Percentiles rank a stretch among this genome's conserved stretches.
Conservation (phyloP, 2,797 vertebrate genomes). For the Manis pentadactyla region DNA sequence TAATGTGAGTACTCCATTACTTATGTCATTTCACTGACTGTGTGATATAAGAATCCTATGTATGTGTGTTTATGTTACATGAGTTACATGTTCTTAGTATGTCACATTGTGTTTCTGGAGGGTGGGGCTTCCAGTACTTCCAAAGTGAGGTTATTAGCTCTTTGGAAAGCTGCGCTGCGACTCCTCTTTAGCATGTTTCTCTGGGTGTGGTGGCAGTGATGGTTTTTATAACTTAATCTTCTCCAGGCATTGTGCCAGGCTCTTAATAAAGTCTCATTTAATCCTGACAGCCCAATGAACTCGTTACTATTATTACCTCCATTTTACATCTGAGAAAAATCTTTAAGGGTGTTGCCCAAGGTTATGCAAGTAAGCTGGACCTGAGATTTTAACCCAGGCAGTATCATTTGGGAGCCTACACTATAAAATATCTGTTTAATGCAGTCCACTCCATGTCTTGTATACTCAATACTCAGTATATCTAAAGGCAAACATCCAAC, state of each 20-base stretch:
- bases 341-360: not conserved
- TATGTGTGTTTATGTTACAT: not conserved
- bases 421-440: not conserved
- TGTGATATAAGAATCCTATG: not conserved
- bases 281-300: not conserved
- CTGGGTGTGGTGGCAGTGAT: too few species aligned
- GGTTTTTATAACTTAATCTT: slow-evolving; percentile 49
- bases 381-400: not conserved
- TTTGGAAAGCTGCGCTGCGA: not conserved
- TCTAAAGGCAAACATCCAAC: not conserved
- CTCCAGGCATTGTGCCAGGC: not conserved
- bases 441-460: not conserved
- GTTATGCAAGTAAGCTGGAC: not conserved
- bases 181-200: not conserved
- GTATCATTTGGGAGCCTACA: not conserved
- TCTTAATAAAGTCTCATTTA: not conserved
- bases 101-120: not conserved
- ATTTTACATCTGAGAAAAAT: not conserved
- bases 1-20: not conserved
- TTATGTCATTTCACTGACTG: not conserved
- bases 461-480: not conserved
- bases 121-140: not conserved
- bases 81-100: not conserved
- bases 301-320: not conserved
- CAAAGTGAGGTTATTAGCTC: not conserved